phyloP scores from a whole-genome alignment of 2,113 vertebrate species.

The Erpornis zantholeuca region DNA sequence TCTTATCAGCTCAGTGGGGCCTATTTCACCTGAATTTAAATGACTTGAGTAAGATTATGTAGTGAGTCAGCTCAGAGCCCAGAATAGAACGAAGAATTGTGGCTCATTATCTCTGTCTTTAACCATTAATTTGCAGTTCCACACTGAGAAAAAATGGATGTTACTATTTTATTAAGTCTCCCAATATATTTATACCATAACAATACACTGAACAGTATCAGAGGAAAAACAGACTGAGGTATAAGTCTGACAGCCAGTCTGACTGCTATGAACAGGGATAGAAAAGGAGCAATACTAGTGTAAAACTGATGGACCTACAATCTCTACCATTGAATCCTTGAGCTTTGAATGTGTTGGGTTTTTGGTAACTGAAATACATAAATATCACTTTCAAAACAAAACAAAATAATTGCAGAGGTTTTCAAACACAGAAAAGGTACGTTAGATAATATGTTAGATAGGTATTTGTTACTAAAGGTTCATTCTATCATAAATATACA shows the following conservation, averaged over 20 bases:
- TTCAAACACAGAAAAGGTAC: background rate
- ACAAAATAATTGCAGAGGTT: background rate
- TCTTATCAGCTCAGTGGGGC: background rate
- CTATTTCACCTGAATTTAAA: constrained; percentile 39
- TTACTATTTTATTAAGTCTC: background rate
- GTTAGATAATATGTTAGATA: background rate
- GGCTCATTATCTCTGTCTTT: constrained; percentile 10
- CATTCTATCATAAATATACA: background rate
- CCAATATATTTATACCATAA: background rate
- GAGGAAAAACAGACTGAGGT: background rate
- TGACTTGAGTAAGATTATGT: constrained; percentile 20
- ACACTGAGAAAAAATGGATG: background rate
- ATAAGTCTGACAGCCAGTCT: background rate
- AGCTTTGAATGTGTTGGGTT: background rate
- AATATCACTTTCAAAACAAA: background rate
- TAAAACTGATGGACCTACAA: background rate
- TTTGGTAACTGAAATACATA: background rate
- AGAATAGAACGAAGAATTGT: constrained; percentile 32
- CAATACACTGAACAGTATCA: background rate
- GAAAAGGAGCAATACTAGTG: background rate
- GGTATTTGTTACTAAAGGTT: background rate
- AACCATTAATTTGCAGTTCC: constrained; percentile 17
- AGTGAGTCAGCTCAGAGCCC: constrained; percentile 41
- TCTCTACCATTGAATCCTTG: background rate
- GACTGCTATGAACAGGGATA: background rate